Evolutionary conservation across 2,113 vertebrate species (phyloP).

Genomic region (Bathybates hornii): DNA sequence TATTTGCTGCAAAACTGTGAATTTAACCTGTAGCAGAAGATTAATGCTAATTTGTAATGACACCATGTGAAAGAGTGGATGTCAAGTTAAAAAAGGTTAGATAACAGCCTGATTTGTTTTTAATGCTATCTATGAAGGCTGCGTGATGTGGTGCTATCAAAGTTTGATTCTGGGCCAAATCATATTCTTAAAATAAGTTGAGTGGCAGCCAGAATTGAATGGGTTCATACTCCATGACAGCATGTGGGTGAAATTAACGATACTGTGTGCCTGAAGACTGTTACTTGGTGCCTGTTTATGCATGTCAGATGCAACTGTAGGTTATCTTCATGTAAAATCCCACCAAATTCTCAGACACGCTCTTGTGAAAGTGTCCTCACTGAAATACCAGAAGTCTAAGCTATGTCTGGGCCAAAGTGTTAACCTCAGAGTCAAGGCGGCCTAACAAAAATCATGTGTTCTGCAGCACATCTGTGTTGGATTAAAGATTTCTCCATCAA

Average conservation of each 20-base stretch:
- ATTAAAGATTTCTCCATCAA: neutral
- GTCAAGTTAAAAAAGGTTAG: neutral
- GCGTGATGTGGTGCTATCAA: neutral
- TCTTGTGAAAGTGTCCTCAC: constrained; percentile 2
- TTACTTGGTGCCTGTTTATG: neutral
- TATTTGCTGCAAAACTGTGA: neutral
- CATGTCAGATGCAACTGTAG: neutral
- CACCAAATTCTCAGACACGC: constrained; percentile 11
- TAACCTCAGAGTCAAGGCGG: neutral
- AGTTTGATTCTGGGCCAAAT: neutral
- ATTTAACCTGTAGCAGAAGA: neutral
- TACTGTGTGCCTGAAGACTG: neutral
- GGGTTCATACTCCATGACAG: neutral
- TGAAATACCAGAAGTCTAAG: constrained; percentile 9
- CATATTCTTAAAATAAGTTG: neutral
- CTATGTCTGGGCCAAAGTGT: constrained; percentile 13
- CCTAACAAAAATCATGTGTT: constrained; percentile 18
- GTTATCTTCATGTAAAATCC: constrained; percentile 8
- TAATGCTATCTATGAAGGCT: neutral
- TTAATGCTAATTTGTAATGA: neutral
- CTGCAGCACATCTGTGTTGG: constrained; percentile 23
- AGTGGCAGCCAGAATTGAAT: neutral
- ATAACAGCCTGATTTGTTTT: neutral
- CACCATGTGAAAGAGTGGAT: neutral
- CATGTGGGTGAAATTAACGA: neutral